Evolutionary conservation across 2,797 vertebrate genomes (phyloP).

Genomic region (Acipenser oxyrinchus): DNA sequence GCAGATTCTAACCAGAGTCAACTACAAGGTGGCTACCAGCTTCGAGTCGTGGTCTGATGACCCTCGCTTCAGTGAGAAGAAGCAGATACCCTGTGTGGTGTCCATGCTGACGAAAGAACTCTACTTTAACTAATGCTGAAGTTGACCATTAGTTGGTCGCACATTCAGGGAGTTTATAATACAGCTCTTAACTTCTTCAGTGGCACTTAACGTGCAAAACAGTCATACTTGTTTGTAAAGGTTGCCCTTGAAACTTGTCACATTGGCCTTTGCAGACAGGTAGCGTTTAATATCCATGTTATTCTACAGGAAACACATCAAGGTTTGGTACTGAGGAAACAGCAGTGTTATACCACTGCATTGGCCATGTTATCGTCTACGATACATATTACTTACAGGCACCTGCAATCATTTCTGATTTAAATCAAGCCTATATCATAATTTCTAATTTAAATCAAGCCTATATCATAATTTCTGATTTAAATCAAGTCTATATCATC

Average conservation of each 20-base stretch:
- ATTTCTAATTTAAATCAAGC: no score
- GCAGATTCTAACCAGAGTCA: constrained; percentile 94
- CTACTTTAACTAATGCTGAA: constrained; percentile 70
- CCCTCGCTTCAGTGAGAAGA: constrained; percentile 79
- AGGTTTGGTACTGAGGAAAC: no score
- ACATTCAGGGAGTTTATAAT: constrained; percentile 60
- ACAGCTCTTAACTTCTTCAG: constrained; percentile 33
- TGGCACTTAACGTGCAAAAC: constrained; percentile 45
- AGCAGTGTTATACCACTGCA: no score
- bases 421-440: no score
- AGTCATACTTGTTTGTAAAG: neutral
- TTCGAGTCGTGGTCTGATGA: constrained; percentile 87
- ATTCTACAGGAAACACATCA: no score
- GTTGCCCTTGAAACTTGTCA: constrained; percentile 45
- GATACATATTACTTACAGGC: no score
- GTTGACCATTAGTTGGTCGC: constrained; percentile 25
- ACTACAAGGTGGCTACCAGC: constrained; percentile 84
- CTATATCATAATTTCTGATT: no score
- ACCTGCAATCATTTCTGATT: no score
- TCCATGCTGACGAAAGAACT: constrained; percentile 98
- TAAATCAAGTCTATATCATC: no score
- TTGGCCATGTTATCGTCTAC: no score
- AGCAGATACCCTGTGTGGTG: constrained; percentile 94
- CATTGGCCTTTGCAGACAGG: constrained; percentile 51
- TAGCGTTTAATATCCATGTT: constrained; percentile 43